Evolutionary conservation across 2,888 invertebrate genomes (phyloP), one percentile per base, ranked within the genome.

Genomic region (Heteromyza rotundicornis): DNA sequence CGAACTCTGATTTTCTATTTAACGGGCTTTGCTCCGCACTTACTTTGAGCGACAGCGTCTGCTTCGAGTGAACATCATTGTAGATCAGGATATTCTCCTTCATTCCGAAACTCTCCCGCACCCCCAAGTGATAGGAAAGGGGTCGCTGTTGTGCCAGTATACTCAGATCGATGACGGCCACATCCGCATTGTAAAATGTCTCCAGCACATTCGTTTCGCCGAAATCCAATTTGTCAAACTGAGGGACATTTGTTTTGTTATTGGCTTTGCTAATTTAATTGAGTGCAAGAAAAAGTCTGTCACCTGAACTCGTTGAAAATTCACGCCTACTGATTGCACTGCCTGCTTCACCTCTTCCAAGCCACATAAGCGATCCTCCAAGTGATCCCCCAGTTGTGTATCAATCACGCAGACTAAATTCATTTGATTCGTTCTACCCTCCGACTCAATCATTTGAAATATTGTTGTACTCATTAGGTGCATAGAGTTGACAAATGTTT

Each of bases 171-270:
- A 98, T 95, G 44, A 99, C 87, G 0, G 95, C 97, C 51, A 98
- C 95, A 83, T 99, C 98, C 0, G 99, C 98, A 88, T 97, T 97
- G 84, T 98, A 98, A 84, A 99, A 98, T 69, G 90, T 91, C 80
- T 98, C 97, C 75, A 98, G 84, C 0, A 95, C 94, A 82, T 94
- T 94, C 14, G 95, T 92, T 85, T 98, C 98, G 0, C 98, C 98
- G 84, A 97, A 98, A 84, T 99, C 98, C 69, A 98, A 85, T 82
- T 95, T 96, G 81, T 98, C 96, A 87, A 97, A 98, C 92, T 95
- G 85, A n/a, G n/a, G n/a, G n/a, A n/a, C n/a, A 10, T 35, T 35
- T 35, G 1, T 57, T 14, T 24, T 47, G 24, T 10, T 5, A 62
- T 44, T 27, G 10, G 27, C 27, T 7, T 27, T 27, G 5, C 27